Percentiles rank a stretch among this genome's conserved stretches.
Evolutionary conservation across 1,140 invertebrate genomes (phyloP).

Genomic region (Rhyzopertha dominica): DNA sequence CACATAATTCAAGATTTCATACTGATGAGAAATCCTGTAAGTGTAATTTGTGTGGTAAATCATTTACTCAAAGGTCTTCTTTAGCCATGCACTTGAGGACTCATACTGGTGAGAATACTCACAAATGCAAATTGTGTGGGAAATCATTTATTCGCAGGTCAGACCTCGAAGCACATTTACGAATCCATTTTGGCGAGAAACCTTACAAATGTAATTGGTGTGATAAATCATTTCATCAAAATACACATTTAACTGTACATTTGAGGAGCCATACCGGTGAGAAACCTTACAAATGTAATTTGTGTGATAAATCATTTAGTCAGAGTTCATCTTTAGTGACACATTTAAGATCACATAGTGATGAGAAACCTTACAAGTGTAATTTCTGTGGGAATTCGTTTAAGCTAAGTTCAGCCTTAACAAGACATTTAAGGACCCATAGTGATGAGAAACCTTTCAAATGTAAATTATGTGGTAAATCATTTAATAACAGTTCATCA

Average conservation of each 20-base stretch:
- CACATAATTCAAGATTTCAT: too few relatives aligned
- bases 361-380: constrained; percentile 47
- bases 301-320: constrained; percentile 61
- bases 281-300: constrained; percentile 49
- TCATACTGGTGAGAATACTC: constrained; percentile 69
- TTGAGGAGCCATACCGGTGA: constrained; percentile 48
- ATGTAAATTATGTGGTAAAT: too few relatives aligned
- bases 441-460: too few relatives aligned
- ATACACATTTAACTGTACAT: constrained; percentile 23
- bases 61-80: constrained; percentile 53
- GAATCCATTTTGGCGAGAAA: constrained; percentile 49
- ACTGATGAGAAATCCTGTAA: too few relatives aligned
- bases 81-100: constrained; percentile 67
- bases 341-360: constrained; percentile 45
- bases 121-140: constrained; percentile 59
- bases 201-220: constrained; percentile 41
- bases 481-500: too few relatives aligned
- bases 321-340: constrained; percentile 60
- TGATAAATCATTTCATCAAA: constrained; percentile 23
- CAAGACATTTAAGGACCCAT: too few relatives aligned
- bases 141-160: constrained; percentile 48
- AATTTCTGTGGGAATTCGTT: constrained; percentile 47
- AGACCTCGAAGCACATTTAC: constrained; percentile 3
- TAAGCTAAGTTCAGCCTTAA: too few relatives aligned
- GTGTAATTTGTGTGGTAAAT: constrained; percentile 50